A percentile compares a stretch with the other conserved stretches of the same genome.
These are phyloP conservation scores for Brevimyrus niger DNA, from an alignment of 2,113 vertebrate species.

Conservation along the genomic window DNA sequence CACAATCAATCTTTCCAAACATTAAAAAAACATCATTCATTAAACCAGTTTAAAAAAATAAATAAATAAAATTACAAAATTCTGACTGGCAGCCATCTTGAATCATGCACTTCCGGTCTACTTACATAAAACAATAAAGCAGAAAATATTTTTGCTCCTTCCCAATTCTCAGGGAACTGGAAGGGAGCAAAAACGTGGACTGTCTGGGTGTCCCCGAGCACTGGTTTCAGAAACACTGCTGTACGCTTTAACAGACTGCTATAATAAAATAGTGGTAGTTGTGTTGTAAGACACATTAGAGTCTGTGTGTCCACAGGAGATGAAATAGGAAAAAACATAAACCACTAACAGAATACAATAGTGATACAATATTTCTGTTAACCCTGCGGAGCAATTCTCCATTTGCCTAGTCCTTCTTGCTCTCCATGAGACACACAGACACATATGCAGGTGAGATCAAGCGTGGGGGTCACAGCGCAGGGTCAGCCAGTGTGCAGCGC, in stretches of 20 bases:
- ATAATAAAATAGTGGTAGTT: background rate
- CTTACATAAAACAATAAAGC: no score
- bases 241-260: background rate
- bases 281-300: background rate
- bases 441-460: background rate
- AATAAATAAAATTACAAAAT: background rate
- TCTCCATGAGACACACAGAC: background rate
- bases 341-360: background rate
- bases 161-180: no score
- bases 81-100: background rate
- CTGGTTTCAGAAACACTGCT: background rate
- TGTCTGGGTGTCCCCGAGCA: no score
- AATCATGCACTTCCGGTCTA: no score
- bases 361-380: background rate
- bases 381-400: background rate
- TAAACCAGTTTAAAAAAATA: no score
- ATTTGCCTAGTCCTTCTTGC: background rate
- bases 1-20: background rate
- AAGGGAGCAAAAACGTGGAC: no score
- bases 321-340: background rate
- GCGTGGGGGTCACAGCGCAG: background rate
- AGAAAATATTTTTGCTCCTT: no score
- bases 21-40: no score
- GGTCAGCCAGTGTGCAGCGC: no score
- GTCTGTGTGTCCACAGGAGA: background rate